Evolutionary conservation across 2,113 vertebrate genomes (phyloP), one percentile per base, ranked within the genome.

Genomic region (Panthera leo): DNA sequence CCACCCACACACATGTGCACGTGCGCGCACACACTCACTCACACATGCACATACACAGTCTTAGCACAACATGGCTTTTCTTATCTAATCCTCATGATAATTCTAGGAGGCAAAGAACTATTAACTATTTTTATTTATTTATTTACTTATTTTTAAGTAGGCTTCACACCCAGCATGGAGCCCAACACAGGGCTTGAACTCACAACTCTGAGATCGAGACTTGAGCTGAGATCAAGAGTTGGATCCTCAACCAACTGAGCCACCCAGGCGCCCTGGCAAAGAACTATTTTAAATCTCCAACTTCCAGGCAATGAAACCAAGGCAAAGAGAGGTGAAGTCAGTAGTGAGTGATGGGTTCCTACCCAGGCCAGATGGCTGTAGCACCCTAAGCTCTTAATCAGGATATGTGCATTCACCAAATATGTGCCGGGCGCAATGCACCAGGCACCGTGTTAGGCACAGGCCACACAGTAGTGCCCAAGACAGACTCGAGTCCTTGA

Each of bases 1-100:
- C 25, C 19, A 36, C 3, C 0, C 19, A 9, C 5, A 8, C 48
- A 55, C 53, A n/a, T 21, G 0, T 5, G 3, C 4, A 39, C 13
- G 8, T 11, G 2, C 23, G 1, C 31, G 19, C 6, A 34, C 61
- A 29, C 5, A 21, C 39, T 73, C 65, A n/a, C n/a, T 2, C 79
- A 71, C 39, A 21, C 13, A 16, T 12, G 25, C 19, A 36, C 21
- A 39, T 3, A 12, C 21, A 55, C 3, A 4, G 8, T 58, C 73
- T 78, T 36, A 25, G 39, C n/a, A 61, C 45, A 11, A 36, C 7
- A 5, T 14, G 34, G 48, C 70, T 76, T 53, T 92, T 90, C 91
- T 96, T 80, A 73, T 21, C 84, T 85, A 53, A 89, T 25, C 78
- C 78, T 88, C 58, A n/a, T 3, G 5, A 89, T 9, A 36, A 21